Evolutionary conservation across 2,888 invertebrate genomes (phyloP).

Genomic region (Cistogaster globosa): DNA sequence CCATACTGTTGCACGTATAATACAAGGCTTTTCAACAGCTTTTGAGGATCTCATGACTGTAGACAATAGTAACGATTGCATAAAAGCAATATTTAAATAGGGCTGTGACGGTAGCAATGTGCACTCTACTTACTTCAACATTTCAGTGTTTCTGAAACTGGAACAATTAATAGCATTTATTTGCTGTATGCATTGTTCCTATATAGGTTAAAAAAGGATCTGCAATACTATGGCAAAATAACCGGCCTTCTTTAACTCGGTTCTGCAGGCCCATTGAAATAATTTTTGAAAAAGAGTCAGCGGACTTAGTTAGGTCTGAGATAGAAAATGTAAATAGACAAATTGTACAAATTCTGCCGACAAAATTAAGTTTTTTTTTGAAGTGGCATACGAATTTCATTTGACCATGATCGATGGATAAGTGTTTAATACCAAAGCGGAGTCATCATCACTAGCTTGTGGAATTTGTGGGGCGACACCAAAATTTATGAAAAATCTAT

Average conservation of each 20-base stretch:
- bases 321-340: background rate
- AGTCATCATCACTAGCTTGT: background rate
- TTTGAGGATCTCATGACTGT: background rate
- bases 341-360: constrained; percentile 6
- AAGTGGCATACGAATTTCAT: background rate
- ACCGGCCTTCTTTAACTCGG: background rate
- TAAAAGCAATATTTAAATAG: background rate
- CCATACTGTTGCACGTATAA: constrained; percentile 33
- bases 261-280: constrained; percentile 7
- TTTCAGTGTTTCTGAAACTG: background rate
- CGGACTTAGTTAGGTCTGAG: background rate
- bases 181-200: background rate
- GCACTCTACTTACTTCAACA: too few relatives aligned
- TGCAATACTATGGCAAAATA: background rate
- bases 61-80: background rate
- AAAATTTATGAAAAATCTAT: constrained; percentile 22
- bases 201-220: background rate
- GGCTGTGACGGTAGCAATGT: background rate
- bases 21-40: constrained; percentile 22
- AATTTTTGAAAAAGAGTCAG: background rate
- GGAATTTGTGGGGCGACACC: background rate
- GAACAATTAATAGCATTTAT: background rate
- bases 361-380: constrained; percentile 4
- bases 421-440: background rate
- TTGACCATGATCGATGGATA: constrained; percentile 3